Percentiles rank a stretch among this genome's conserved stretches.
phyloP scores from a whole-genome alignment of 2,113 vertebrate genomes.

The Paratilapia polleni region DNA sequence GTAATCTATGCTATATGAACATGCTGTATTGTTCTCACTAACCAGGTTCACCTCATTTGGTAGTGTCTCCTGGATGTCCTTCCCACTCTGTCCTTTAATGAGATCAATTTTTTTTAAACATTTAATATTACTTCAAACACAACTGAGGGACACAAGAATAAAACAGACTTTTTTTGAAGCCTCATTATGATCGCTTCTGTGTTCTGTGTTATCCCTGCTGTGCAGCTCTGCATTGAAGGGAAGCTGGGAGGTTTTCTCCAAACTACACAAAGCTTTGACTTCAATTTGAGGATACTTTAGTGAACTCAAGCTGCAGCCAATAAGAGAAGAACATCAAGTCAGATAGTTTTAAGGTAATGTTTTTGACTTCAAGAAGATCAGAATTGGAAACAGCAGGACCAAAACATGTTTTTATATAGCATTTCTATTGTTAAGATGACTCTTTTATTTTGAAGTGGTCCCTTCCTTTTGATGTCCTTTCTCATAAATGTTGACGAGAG shows the following conservation, averaged over 20 bases:
- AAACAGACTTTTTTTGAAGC: neutral
- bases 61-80: neutral
- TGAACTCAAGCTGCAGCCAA: neutral
- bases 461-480: neutral
- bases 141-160: neutral
- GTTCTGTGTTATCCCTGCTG: neutral
- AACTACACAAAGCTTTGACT: constrained; percentile 33
- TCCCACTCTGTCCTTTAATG: neutral
- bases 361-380: neutral
- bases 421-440: neutral
- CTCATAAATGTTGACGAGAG: neutral
- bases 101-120: constrained; percentile 9
- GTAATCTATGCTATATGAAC: neutral
- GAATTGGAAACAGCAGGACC: neutral
- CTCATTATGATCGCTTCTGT: neutral
- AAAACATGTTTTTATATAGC: neutral
- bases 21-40: neutral
- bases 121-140: constrained; percentile 2
- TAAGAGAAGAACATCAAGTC: neutral
- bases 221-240: neutral
- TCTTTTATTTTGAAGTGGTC: neutral
- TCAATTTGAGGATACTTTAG: constrained; percentile 7
- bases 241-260: constrained; percentile 20
- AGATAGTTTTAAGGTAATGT: neutral
- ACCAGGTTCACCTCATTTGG: neutral